Evolutionary conservation across 2,888 invertebrate species (phyloP), one percentile per base, ranked within the genome.

Genomic region (Drosophila merina): DNA sequence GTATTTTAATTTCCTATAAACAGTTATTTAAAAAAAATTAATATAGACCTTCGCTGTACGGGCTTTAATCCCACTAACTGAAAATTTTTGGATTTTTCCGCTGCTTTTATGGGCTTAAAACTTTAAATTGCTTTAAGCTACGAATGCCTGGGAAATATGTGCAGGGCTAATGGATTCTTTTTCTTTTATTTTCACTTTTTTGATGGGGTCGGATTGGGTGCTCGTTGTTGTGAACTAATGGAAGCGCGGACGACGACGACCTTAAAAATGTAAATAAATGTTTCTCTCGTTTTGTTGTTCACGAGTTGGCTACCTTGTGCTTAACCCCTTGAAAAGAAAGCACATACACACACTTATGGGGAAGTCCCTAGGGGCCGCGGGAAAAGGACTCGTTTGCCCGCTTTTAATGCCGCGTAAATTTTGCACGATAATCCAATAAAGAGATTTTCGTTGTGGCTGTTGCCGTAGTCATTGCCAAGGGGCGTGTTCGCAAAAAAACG

Each of bases 351-450:
- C 62, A 33, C 59, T 48, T 50, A 59, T 49, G 33, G 28, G 5
- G 14, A 51, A 20, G 7, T 5, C 54, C 63, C 52, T 30, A 14
- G 51, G 62, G 50, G 57, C 50, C 62, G 42, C 45, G 50, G 40
- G 50, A 47, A 52, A 45, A 38, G 59, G 54, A 45, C 42, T 50
- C 47, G 62, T 54, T 69, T 58, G 79, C 75, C 75, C 76, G 75
- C 80, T 84, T 84, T 84, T 84, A 86, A 84, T 84, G 86, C 82
- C 82, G 80, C 85, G 87, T 84, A 84, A 84, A 84, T 84, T 86
- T 82, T 85, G 84, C 82, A 82, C 85, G 85, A 86, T 84, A 84
- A 84, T 85, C 84, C 86, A 84, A 84, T 84, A 86, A 86, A 86
- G 87, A 82, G 87, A 84, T 84, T 86, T 84, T 79, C 77, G 62